Conservation (phyloP, 2,888 invertebrate genomes). For the Drosophila buzzatii region DNA sequence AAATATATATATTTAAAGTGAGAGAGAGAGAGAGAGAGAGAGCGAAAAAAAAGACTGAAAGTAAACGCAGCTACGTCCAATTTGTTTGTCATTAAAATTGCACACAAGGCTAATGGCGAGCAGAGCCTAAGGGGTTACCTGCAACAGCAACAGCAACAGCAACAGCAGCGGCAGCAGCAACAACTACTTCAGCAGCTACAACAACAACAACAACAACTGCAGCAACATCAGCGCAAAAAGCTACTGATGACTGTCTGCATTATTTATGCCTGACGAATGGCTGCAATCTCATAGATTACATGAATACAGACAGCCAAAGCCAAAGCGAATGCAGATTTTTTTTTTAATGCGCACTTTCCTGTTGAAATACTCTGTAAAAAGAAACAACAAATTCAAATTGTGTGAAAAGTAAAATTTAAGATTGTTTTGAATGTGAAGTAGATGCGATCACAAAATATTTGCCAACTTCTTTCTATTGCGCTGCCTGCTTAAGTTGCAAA, state of each 20-base stretch:
- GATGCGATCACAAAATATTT: too few species aligned
- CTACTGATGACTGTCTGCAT: conserved; percentile 63
- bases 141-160: conserved; percentile 14
- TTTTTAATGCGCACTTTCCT: conserved; percentile 4
- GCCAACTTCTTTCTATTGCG: too few species aligned
- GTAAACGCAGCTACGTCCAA: conserved; percentile 63
- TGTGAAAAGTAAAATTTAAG: background rate
- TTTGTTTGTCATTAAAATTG: conserved; percentile 80
- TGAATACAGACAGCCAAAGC: conserved; percentile 7
- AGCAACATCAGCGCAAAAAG: conserved; percentile 36
- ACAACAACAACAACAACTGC: conserved; percentile 2
- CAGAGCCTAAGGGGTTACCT: conserved; percentile 59
- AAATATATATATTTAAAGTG: background rate
- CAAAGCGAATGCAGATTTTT: conserved; percentile 8
- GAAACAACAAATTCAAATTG: background rate
- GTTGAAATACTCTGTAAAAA: conserved; percentile 3
- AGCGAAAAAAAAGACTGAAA: conserved; percentile 27
- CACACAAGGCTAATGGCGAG: conserved; percentile 77
- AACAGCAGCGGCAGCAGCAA: background rate
- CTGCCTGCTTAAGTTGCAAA: too few species aligned
- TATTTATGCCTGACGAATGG: conserved; percentile 59
- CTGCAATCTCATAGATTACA: conserved; percentile 22
- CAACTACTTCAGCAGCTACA: background rate
- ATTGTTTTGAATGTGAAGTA: too few species aligned
- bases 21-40: background rate